phyloP scores from a whole-genome alignment of 2,113 vertebrate species.

The Dipodomys spectabilis region DNA sequence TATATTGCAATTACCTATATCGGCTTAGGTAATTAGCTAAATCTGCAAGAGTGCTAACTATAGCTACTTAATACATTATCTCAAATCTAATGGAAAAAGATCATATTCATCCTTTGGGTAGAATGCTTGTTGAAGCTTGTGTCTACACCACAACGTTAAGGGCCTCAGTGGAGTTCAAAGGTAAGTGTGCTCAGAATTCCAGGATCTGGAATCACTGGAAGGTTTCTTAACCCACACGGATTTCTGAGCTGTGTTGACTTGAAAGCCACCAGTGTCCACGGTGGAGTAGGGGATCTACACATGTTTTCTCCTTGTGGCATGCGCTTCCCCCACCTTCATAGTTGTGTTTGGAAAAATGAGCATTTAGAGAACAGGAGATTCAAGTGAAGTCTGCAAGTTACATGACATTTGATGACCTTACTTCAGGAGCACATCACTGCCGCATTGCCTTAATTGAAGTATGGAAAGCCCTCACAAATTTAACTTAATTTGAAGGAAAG shows the following conservation, averaged over 20 bases:
- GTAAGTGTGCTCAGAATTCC: neutral
- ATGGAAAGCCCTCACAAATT: neutral
- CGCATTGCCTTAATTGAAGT: neutral
- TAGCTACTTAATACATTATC: neutral
- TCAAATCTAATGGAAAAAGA: neutral
- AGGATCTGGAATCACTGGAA: neutral
- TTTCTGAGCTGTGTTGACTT: neutral
- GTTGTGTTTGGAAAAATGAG: neutral
- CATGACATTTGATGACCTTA: neutral
- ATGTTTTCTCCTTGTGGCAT: neutral
- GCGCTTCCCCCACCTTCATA: conserved; percentile 7
- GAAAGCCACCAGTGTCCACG: neutral
- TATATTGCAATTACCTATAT: neutral
- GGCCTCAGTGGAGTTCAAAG: neutral
- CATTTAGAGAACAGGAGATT: neutral
- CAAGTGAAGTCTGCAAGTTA: neutral
- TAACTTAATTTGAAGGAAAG: neutral
- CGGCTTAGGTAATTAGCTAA: neutral
- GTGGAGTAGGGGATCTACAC: neutral
- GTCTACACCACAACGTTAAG: neutral
- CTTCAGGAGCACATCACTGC: neutral
- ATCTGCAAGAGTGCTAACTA: neutral
- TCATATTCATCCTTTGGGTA: too few species aligned
- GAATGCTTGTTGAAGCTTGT: neutral
- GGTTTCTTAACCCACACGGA: neutral